Percentiles rank a stretch among this genome's conserved stretches.
Evolutionary conservation across 2,113 vertebrate species (phyloP).

Genomic region (Numida meleagris): DNA sequence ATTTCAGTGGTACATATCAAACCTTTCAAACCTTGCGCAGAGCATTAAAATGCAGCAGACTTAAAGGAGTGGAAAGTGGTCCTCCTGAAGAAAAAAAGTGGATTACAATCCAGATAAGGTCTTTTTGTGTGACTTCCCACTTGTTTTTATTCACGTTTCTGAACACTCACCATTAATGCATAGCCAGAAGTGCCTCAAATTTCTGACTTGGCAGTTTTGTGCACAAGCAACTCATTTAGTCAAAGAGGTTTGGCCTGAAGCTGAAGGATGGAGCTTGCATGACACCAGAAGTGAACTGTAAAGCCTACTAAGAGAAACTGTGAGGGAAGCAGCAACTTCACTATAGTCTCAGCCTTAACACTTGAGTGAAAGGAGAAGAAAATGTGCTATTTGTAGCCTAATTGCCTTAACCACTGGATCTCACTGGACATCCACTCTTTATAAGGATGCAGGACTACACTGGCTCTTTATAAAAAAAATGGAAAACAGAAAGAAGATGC

Average conservation of each 20-base stretch:
- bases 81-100: background rate
- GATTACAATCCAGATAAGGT: background rate
- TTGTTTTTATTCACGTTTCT: background rate
- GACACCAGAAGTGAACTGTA: background rate
- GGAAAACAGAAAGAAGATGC: background rate
- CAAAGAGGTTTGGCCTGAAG: background rate
- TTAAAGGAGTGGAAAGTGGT: background rate
- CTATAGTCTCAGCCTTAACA: background rate
- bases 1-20: background rate
- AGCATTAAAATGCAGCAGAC: rapidly evolving
- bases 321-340: background rate
- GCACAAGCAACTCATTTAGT: background rate
- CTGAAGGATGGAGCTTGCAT: background rate
- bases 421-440: background rate
- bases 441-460: background rate
- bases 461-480: background rate
- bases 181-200: background rate
- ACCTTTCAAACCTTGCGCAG: background rate
- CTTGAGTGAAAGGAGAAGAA: background rate
- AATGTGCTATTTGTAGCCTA: background rate
- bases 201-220: background rate
- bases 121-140: background rate
- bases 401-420: background rate
- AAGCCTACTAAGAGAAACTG: background rate
- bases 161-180: background rate